A percentile compares a stretch with the other conserved stretches of the same genome.
Conservation (phyloP, 2,888 invertebrate genomes). For the Apotomis betuletana region DNA sequence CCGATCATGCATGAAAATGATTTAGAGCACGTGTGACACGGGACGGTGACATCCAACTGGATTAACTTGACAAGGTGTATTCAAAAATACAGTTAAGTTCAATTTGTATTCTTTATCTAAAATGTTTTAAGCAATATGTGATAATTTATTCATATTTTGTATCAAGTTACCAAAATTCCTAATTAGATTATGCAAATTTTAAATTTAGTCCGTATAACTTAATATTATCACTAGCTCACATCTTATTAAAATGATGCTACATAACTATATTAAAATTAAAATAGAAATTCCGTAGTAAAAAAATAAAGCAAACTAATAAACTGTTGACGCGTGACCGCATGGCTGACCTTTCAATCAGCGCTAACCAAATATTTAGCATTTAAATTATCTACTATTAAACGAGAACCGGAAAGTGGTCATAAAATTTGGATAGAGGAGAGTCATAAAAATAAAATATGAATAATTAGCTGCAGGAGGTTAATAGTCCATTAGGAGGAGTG, state of each 20-base stretch:
- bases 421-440: constrained; percentile 67
- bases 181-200: constrained; percentile 26
- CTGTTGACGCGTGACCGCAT: constrained; percentile 59
- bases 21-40: constrained; percentile 63
- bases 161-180: constrained; percentile 21
- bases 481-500: constrained; percentile 70
- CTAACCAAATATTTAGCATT: constrained; percentile 69
- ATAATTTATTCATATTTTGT: constrained; percentile 13
- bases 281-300: constrained; percentile 59
- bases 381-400: constrained; percentile 64
- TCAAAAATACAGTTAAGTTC: background rate
- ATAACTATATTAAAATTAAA: constrained; percentile 40
- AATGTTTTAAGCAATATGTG: background rate
- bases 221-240: constrained; percentile 21
- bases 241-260: constrained; percentile 34
- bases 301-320: constrained; percentile 62
- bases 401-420: constrained; percentile 74
- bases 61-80: constrained; percentile 40
- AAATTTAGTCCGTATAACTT: constrained; percentile 13
- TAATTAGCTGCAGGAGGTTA: constrained; percentile 72
- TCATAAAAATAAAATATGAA: constrained; percentile 79
- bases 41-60: constrained; percentile 51
- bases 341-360: constrained; percentile 73
- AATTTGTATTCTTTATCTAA: no score
- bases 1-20: constrained; percentile 74